phyloP scores from a whole-genome alignment of 2,113 vertebrate species.

The Vulpes ferrilata region DNA sequence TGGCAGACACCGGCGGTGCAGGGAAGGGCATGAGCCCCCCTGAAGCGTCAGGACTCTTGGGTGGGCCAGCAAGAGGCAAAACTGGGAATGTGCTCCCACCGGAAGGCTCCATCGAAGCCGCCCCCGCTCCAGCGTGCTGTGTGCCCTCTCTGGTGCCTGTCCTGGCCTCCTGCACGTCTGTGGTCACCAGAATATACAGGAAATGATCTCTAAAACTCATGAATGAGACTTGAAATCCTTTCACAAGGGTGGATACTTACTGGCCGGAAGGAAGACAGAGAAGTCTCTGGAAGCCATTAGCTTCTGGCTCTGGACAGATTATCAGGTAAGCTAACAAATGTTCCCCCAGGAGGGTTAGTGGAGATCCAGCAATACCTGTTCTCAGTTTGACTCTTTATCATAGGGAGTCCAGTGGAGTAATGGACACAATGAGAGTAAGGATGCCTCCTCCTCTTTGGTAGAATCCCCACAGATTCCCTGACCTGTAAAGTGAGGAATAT shows the following conservation, averaged over 20 bases:
- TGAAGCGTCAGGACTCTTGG: neutral
- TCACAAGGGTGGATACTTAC: neutral
- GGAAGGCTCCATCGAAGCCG: fast-evolving
- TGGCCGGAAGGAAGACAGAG: neutral
- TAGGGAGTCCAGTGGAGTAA: neutral
- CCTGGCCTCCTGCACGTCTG: fast-evolving
- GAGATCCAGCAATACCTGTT: fast-evolving
- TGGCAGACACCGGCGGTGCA: fast-evolving
- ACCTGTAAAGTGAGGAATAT: neutral
- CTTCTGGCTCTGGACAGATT: neutral
- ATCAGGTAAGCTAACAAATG: neutral
- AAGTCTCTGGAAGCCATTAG: neutral
- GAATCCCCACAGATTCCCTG: neutral
- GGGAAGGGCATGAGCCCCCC: fast-evolving
- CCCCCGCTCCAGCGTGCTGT: fast-evolving
- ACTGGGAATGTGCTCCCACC: fast-evolving
- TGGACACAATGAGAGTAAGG: neutral
- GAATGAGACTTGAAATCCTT: neutral
- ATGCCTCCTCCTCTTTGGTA: neutral
- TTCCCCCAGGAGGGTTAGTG: no score
- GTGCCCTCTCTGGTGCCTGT: fast-evolving
- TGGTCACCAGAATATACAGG: neutral
- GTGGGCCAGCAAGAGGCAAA: no score
- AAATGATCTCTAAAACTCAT: neutral
- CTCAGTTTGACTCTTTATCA: fast-evolving